Evolutionary conservation across 2,797 vertebrate genomes (phyloP).

Genomic region (Mycteria americana): DNA sequence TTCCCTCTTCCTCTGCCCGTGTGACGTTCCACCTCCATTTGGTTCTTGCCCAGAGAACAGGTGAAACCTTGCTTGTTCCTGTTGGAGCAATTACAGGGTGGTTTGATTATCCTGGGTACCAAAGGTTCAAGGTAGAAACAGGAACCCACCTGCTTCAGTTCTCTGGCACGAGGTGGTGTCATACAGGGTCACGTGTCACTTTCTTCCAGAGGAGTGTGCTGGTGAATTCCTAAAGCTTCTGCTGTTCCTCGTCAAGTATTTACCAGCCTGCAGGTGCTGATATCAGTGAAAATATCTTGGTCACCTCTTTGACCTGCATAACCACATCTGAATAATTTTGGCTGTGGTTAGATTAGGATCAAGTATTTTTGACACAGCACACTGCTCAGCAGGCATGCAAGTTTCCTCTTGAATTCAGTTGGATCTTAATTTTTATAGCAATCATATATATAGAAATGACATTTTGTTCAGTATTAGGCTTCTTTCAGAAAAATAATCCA

Average conservation of each 20-base stretch:
- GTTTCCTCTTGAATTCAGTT: neutral
- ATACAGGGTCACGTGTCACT: neutral
- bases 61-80: neutral
- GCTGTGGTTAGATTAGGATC: neutral
- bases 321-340: neutral
- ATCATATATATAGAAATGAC: neutral
- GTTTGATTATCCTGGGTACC: neutral
- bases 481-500: neutral
- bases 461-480: neutral
- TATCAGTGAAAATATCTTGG: neutral
- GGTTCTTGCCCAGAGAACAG: neutral
- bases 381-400: neutral
- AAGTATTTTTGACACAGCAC: neutral
- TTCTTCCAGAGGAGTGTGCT: neutral
- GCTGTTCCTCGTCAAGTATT: neutral
- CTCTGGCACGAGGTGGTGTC: neutral
- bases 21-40: neutral
- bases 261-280: neutral
- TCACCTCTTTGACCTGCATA: neutral
- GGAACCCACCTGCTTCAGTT: neutral
- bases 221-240: neutral
- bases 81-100: neutral
- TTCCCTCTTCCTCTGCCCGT: neutral
- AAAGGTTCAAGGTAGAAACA: neutral
- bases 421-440: neutral